Conservation (phyloP, 1,140 invertebrate species). For the Ceratina australensis region DNA sequence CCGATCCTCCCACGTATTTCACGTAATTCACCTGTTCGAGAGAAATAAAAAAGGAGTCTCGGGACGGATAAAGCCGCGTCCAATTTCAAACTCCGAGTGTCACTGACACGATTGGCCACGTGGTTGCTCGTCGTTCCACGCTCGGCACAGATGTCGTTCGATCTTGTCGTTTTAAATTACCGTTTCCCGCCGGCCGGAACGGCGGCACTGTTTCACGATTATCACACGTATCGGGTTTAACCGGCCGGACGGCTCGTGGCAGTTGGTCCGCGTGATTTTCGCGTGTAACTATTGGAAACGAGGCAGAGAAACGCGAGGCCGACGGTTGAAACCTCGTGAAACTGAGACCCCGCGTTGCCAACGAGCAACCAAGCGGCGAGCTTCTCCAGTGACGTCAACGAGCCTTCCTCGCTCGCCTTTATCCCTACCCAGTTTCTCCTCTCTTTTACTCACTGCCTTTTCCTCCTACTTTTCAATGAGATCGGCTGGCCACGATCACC, state of each 20-base stretch:
- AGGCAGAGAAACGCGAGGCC: background rate
- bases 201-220: background rate
- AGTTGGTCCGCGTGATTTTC: background rate
- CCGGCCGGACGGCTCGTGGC: background rate
- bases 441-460: slow-evolving; percentile 44
- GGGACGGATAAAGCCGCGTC: too few relatives aligned
- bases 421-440: slow-evolving; percentile 32
- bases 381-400: slow-evolving; percentile 62
- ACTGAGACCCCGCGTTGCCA: slow-evolving; percentile 47
- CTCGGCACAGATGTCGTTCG: slow-evolving; percentile 41
- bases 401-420: slow-evolving; percentile 54
- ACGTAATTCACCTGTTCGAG: too few relatives aligned
- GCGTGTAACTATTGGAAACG: background rate
- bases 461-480: slow-evolving; percentile 45
- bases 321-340: slow-evolving; percentile 52
- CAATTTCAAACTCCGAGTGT: slow-evolving; percentile 9
- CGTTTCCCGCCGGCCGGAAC: slow-evolving; percentile 16
- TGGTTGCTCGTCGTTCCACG: slow-evolving; percentile 1
- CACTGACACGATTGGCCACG: slow-evolving; percentile 25
- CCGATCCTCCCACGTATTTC: too few relatives aligned
- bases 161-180: slow-evolving; percentile 17
- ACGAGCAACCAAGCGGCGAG: slow-evolving; percentile 50
- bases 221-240: too few relatives aligned
- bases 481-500: slow-evolving; percentile 46
- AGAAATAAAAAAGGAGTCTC: too few relatives aligned